A percentile compares a stretch with the other conserved stretches of the same genome.
Conservation (phyloP, 2,113 vertebrate species). For the Apeltes quadracus region DNA sequence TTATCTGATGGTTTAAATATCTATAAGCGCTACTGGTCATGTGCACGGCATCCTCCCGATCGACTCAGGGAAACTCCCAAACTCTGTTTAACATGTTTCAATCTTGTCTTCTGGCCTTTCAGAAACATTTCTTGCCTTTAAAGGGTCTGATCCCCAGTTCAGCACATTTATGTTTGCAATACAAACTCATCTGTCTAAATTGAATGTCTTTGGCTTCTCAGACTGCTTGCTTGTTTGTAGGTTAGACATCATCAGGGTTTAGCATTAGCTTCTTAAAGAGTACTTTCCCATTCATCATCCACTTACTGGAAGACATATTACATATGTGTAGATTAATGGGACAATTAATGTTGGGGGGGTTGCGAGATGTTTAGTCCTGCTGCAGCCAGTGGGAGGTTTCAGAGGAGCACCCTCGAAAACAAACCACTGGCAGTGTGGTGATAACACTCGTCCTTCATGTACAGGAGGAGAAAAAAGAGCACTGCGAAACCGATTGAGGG, state of each 20-base stretch:
- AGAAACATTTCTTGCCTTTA: slow-evolving; percentile 16
- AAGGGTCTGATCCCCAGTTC: slow-evolving; percentile 16
- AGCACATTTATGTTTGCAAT: slow-evolving; percentile 17
- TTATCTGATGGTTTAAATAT: slow-evolving; percentile 4
- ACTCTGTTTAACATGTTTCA: slow-evolving; percentile 22
- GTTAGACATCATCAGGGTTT: slow-evolving; percentile 8
- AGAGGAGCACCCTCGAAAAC: slow-evolving; percentile 46
- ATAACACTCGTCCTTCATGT: slow-evolving; percentile 72
- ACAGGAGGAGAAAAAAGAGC: slow-evolving; percentile 34
- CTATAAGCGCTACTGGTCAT: neutral
- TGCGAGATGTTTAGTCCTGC: slow-evolving; percentile 47
- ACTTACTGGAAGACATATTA: slow-evolving; percentile 13
- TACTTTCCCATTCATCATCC: slow-evolving; percentile 26
- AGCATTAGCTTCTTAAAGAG: slow-evolving; percentile 1
- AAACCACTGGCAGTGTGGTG: slow-evolving; percentile 72
- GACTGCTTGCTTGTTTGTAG: slow-evolving; percentile 15
- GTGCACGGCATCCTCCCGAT: neutral
- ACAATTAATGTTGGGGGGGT: slow-evolving; percentile 20
- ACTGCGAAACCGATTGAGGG: slow-evolving; percentile 44
- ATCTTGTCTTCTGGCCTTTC: slow-evolving; percentile 29
- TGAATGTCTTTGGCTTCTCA: slow-evolving; percentile 3
- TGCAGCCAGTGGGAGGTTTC: slow-evolving; percentile 57
- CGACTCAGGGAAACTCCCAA: slow-evolving; percentile 21
- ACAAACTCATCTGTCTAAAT: slow-evolving; percentile 32
- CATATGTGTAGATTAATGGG: slow-evolving; percentile 21